Conservation (phyloP, 2,888 invertebrate species). For the Mechanitis mazaeus region DNA sequence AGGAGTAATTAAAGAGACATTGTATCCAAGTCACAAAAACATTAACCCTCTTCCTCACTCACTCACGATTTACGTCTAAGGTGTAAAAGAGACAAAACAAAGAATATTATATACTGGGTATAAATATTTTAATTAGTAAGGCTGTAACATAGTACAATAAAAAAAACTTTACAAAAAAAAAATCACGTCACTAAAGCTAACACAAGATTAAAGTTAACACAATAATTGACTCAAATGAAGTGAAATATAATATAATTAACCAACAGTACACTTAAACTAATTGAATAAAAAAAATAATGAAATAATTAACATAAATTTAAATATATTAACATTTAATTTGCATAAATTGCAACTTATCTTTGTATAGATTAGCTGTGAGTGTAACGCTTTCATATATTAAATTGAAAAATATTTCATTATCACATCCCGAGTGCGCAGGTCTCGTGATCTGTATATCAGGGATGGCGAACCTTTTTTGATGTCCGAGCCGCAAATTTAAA, state of each 20-base stretch:
- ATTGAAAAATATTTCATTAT: not conserved
- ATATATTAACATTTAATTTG: constrained; percentile 43
- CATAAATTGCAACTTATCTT: constrained; percentile 41
- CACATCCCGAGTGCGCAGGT: not conserved
- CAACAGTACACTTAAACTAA: not conserved
- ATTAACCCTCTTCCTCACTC: not conserved
- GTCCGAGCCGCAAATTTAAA: too few relatives aligned
- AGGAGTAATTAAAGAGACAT: not conserved
- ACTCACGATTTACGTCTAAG: too few relatives aligned
- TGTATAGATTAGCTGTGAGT: constrained; percentile 24
- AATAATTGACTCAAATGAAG: not conserved
- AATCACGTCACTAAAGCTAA: too few relatives aligned
- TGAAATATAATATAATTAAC: not conserved
- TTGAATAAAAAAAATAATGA: not conserved
- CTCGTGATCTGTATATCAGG: not conserved
- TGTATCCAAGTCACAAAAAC: not conserved
- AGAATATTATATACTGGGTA: too few relatives aligned
- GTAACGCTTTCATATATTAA: constrained; percentile 28
- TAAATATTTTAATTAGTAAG: too few relatives aligned
- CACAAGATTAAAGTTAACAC: not conserved
- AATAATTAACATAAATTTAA: not conserved
- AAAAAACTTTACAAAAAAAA: too few relatives aligned
- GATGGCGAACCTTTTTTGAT: too few relatives aligned
- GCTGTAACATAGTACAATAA: too few relatives aligned
- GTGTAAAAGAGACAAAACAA: too few relatives aligned